Percentiles rank a stretch among this genome's conserved stretches.
Conservation (phyloP, 2,113 vertebrate genomes). For the Neolamprologus modestus region DNA sequence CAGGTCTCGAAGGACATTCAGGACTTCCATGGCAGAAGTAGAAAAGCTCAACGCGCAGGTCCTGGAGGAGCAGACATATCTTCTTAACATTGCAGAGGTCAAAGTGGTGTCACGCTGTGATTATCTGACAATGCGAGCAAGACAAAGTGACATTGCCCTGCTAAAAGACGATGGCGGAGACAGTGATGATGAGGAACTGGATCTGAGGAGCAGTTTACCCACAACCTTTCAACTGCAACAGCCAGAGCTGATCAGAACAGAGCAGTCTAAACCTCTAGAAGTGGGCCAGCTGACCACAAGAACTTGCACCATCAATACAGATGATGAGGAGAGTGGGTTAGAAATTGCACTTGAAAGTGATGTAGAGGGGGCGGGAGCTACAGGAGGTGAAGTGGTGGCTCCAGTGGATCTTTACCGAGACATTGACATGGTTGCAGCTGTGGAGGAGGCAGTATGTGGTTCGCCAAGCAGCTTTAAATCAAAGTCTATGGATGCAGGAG, state of each 20-base stretch:
- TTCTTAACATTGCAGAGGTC: slow-evolving; percentile 90
- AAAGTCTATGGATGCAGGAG: slow-evolving; percentile 75
- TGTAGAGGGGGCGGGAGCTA: neutral
- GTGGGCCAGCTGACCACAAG: slow-evolving; percentile 84
- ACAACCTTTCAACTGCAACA: slow-evolving; percentile 84
- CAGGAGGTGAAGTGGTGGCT: neutral
- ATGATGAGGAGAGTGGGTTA: slow-evolving; percentile 73
- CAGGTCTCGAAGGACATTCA: slow-evolving; percentile 83
- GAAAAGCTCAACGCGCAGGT: slow-evolving; percentile 87
- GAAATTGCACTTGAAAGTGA: slow-evolving; percentile 45
- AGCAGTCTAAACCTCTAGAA: slow-evolving; percentile 78
- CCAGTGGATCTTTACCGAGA: slow-evolving; percentile 73
- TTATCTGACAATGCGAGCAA: slow-evolving; percentile 89
- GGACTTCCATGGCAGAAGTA: slow-evolving; percentile 81
- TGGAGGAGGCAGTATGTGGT: slow-evolving; percentile 71
- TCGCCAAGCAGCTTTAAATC: slow-evolving; percentile 76
- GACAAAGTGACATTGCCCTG: slow-evolving; percentile 86
- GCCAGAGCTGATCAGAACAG: slow-evolving; percentile 81
- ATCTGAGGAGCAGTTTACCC: slow-evolving; percentile 78
- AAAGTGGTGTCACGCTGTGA: slow-evolving; percentile 92
- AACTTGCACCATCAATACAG: slow-evolving; percentile 77
- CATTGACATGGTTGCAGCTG: slow-evolving; percentile 68
- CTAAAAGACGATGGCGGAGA: slow-evolving; percentile 76
- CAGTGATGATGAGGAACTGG: slow-evolving; percentile 77
- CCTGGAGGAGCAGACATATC: slow-evolving; percentile 90